Percentiles rank a stretch among this genome's conserved stretches.
These are phyloP conservation scores for Neodiprion pinetum DNA, from an alignment of 1,140 invertebrate genomes.

Conservation along the genomic window DNA sequence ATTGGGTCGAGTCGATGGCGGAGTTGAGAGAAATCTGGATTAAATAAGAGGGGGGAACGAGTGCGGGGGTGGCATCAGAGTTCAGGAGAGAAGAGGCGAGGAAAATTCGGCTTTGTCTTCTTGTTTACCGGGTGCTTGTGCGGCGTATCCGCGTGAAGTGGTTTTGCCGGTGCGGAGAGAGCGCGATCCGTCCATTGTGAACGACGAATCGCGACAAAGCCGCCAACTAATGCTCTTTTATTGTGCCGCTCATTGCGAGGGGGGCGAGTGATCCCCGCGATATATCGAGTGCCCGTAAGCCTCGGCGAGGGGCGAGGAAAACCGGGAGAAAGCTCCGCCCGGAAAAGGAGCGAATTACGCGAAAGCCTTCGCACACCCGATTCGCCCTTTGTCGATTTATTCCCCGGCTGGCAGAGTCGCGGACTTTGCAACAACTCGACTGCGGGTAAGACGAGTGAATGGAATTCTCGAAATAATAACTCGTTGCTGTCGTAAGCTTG, in stretches of 20 bases:
- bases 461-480: too few relatives aligned
- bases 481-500: too few relatives aligned
- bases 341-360: background rate
- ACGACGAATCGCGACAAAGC: background rate
- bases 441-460: too few relatives aligned
- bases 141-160: background rate
- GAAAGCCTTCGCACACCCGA: background rate
- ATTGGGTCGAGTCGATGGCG: too few relatives aligned
- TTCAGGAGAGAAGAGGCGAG: background rate
- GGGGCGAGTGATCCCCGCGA: background rate
- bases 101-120: conserved; percentile 5
- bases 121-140: background rate
- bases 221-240: conserved; percentile 7
- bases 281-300: background rate
- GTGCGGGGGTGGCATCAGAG: too few relatives aligned
- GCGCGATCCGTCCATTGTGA: background rate
- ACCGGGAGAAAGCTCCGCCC: background rate
- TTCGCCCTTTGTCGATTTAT: too few relatives aligned
- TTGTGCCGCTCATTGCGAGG: background rate
- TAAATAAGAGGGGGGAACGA: background rate
- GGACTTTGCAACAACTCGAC: too few relatives aligned
- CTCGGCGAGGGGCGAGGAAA: background rate
- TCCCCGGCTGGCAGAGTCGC: too few relatives aligned
- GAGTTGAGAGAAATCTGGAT: background rate
- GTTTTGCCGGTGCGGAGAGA: background rate